Base-by-base conservation (phyloP, 2,113 vertebrate genomes). In the Lophius piscatorius region DNA sequence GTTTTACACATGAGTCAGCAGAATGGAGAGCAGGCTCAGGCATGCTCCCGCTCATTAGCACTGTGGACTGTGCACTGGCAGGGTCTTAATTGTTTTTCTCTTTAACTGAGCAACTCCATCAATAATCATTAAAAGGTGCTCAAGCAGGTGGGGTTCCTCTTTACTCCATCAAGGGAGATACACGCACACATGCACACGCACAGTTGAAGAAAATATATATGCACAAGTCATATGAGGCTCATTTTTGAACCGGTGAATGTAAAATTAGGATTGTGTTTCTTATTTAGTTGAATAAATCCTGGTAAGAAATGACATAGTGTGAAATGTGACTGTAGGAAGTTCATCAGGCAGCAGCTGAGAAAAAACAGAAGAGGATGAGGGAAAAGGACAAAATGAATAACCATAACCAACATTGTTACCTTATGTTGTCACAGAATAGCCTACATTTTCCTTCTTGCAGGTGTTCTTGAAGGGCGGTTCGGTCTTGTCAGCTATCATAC, bases 51-150 rank as follows among this genome's bases (percentile, higher is more conserved):
- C 84, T 87, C 87, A 87, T 89, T 89, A 89, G 78, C 9, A 16
- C 60, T 59, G 80, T 77, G 76, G 79, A 88, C 84, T 83, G 71
- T 64, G 56, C 31, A 50, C 80, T 65, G 84, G 74, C 84, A 74
- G 76, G 59, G 54, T 71, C 83, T 60, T 89, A 86, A 89, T 87
- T 86, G 86, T 88, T 88, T 87, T 82, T 87, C 78, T 86, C 76
- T 84, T 88, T 86, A 83, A 87, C 80, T 75, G 78, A 76, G 73
- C 78, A 74, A 82, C 81, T 88, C 82, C 86, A 87, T 89, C 86
- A 89, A 86, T 88, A 87, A 88, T 82, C 83, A 89, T 89, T 89
- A 89, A 74, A 80, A 80, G 77, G 75, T 64, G 79, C 73, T 77
- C 49, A 59, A 67, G 79, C 80, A 81, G 81, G 81, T 78, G 82